Base-by-base conservation (phyloP, 2,113 vertebrate species). In the Rhynchopsitta pachyrhyncha region DNA sequence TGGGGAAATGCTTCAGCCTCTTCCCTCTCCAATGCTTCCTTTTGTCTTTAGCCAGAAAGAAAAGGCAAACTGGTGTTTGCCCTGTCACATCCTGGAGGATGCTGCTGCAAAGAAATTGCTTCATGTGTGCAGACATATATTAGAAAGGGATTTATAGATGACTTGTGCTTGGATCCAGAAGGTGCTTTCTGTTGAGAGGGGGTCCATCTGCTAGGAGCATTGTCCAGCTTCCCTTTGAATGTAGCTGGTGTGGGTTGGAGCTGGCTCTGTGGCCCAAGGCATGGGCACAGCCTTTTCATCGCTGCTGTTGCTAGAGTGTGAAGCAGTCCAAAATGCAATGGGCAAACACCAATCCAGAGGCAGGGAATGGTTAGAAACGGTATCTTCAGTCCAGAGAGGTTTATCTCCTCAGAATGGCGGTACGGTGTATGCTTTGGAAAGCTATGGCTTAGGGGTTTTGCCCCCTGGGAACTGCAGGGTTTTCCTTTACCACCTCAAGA, bases 141-240 rank as follows among this genome's bases (percentile, higher is more conserved):
- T 41, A 27, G 70, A 39, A 74, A 70, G 42, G n/a, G 74, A 63
- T 29, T 75, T 31, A 1, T 1, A 8, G 55, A 9, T 37, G 50
- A 11, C 16, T 81, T 76, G 33, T 41, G 7, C 39, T 62, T 50
- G 42, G 37, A 33, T 47, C 41, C 35, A 29, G 57, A 82, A 52
- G 29, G 4, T 2, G 1, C 15, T 31, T 79, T 49, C 35, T 71
- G 13, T 16, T 15, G 53, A 29, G 62, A 42, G 20, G 28, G 33
- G n/a, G 13, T 17, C 0, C 0, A n/a, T 69, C 5, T 86, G 19
- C 28, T 28, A 19, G 49, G 44, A 78, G 12, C 7, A 7, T 41
- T 2, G 2, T 33, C 17, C 68, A 31, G 42, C 44, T 74, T 22
- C 42, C 3, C 7, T 50, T 50, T 42, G 29, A 27, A 52, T 6